phyloP scores from a whole-genome alignment of 2,888 invertebrate genomes.

The Cephus pulcher region DNA sequence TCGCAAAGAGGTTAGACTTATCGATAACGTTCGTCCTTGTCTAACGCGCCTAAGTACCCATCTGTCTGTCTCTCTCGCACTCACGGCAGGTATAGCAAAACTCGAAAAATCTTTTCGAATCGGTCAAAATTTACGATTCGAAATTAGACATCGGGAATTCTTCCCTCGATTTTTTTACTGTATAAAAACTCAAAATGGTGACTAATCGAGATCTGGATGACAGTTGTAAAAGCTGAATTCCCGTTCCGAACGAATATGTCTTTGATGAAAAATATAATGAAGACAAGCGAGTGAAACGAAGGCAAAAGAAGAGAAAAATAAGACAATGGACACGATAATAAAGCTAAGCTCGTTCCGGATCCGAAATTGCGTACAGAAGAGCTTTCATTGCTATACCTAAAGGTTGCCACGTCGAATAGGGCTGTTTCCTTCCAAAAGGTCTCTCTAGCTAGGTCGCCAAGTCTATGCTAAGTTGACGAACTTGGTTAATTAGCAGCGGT shows the following conservation, averaged over 20 bases:
- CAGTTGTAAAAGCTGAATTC: neutral
- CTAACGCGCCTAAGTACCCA: neutral
- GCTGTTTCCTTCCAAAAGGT: neutral
- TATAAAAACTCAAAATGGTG: neutral
- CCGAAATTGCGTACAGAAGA: constrained; percentile 1
- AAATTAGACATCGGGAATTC: neutral
- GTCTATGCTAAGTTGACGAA: constrained; percentile 50
- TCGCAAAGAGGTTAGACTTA: neutral
- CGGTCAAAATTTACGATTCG: neutral
- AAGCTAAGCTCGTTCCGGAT: constrained; percentile 3
- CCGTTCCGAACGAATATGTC: neutral
- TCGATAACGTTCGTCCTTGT: neutral
- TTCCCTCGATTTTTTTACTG: neutral
- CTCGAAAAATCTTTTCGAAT: neutral
- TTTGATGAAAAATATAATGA: neutral
- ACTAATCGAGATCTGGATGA: neutral
- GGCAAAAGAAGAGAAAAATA: neutral
- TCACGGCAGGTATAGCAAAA: neutral
- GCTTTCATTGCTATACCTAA: neutral
- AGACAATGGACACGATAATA: neutral
- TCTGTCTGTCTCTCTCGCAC: neutral
- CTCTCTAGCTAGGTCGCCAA: constrained; percentile 28
- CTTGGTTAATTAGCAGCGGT: constrained; percentile 57
- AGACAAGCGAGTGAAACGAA: neutral
- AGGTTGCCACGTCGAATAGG: neutral